Evolutionary conservation across 92 coral and sea anemone genomes (phyloP).

Genomic region (Palythoa heliodiscus): DNA sequence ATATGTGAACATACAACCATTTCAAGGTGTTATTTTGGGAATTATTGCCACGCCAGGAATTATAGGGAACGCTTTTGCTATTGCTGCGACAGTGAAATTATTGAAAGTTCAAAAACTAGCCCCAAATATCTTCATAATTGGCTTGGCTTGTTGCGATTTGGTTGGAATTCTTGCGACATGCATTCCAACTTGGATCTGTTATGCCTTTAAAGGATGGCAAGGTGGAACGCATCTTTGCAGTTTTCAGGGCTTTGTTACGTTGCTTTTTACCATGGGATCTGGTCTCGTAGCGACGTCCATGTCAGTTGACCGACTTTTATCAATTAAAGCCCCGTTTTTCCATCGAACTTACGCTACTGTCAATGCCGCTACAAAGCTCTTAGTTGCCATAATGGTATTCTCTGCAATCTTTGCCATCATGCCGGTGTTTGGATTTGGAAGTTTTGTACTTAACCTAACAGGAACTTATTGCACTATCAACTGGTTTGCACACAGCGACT

Average conservation of each 20-base stretch:
- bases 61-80: conserved; percentile 73
- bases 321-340: conserved; percentile 74
- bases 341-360: conserved; percentile 48
- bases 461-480: conserved; percentile 79
- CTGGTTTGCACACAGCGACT: conserved; percentile 61
- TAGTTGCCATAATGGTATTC: conserved; percentile 47
- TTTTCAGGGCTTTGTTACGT: conserved; percentile 78
- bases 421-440: conserved; percentile 75
- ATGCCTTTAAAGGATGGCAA: conserved; percentile 67
- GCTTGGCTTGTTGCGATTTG: conserved; percentile 71
- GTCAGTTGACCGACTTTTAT: conserved; percentile 77
- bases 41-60: conserved; percentile 58
- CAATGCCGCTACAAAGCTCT: conserved; percentile 53
- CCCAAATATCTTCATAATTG: conserved; percentile 81
- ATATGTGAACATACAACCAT: conserved; percentile 24
- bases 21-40: conserved; percentile 50
- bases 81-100: conserved; percentile 63
- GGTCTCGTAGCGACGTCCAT: conserved; percentile 75
- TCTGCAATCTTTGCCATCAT: conserved; percentile 59
- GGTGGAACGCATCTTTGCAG: conserved; percentile 73
- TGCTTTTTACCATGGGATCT: conserved; percentile 69
- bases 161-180: conserved; percentile 61
- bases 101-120: conserved; percentile 65
- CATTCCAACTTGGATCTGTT: conserved; percentile 79
- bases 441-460: conserved; percentile 66